Evolutionary conservation across 2,888 invertebrate species (phyloP).

Genomic region (Volucella inanis): DNA sequence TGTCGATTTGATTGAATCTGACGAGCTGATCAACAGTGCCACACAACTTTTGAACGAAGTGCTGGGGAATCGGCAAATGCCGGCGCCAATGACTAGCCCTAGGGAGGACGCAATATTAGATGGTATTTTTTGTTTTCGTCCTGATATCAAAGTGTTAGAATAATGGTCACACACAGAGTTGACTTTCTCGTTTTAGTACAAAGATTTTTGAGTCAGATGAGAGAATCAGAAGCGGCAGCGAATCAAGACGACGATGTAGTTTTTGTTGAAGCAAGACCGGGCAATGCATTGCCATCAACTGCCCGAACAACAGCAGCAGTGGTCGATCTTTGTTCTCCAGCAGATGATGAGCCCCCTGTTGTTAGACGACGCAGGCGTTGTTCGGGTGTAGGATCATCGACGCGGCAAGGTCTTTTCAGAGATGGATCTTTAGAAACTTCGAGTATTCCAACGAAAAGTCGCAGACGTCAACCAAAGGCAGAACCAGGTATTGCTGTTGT

Average conservation of each 20-base stretch:
- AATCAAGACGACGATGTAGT: conserved; percentile 68
- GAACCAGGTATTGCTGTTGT: not conserved
- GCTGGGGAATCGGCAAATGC: conserved; percentile 28
- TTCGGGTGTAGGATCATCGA: not conserved
- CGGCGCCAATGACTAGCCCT: conserved; percentile 1
- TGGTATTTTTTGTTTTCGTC: conserved; percentile 24
- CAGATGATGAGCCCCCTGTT: not conserved
- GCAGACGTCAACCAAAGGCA: conserved; percentile 36
- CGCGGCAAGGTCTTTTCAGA: conserved; percentile 10
- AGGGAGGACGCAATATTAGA: conserved; percentile 60
- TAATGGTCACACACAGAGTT: not conserved
- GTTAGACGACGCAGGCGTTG: conserved; percentile 22
- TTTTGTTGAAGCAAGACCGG: conserved; percentile 63
- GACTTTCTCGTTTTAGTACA: conserved; percentile 40
- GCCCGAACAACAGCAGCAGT: conserved; percentile 52
- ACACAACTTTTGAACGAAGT: conserved; percentile 59
- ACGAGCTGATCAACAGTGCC: conserved; percentile 60
- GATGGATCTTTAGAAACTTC: conserved; percentile 7
- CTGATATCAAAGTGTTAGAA: not conserved
- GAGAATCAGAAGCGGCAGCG: conserved; percentile 27
- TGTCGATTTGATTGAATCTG: conserved; percentile 56
- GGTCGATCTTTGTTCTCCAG: conserved; percentile 62
- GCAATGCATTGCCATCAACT: conserved; percentile 52
- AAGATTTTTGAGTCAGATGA: conserved; percentile 55
- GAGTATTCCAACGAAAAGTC: not conserved